A percentile compares a stretch with the other conserved stretches of the same genome.
phyloP scores from a whole-genome alignment of 1,140 invertebrate species.

The Aphis craccivora region DNA sequence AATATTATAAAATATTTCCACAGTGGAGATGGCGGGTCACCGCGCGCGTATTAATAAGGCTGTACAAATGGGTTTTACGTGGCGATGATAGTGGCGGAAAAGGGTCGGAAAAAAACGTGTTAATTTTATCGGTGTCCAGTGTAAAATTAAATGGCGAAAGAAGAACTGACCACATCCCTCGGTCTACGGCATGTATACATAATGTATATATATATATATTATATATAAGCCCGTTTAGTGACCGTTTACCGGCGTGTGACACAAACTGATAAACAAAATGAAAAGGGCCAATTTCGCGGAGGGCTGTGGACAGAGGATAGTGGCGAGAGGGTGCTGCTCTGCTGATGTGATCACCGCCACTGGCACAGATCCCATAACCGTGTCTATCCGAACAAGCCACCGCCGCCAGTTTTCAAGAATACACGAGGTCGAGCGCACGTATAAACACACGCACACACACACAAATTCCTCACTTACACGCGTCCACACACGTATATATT shows the following conservation, averaged over 20 bases:
- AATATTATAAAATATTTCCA: not conserved
- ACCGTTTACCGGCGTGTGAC: constrained; percentile 56
- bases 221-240: constrained; percentile 39
- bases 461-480: not conserved
- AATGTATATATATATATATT: not conserved
- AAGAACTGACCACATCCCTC: constrained; percentile 17
- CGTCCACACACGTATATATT: not conserved
- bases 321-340: not conserved
- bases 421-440: not conserved
- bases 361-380: constrained; percentile 45
- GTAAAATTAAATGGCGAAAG: constrained; percentile 54
- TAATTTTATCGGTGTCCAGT: constrained; percentile 49
- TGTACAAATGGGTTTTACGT: not conserved
- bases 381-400: not conserved
- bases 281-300: constrained; percentile 21
- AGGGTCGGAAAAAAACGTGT: constrained; percentile 16
- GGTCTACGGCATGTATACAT: not conserved
- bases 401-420: constrained; percentile 34
- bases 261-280: constrained; percentile 52
- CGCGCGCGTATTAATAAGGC: not conserved
- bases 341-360: constrained; percentile 8
- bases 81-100: no score
- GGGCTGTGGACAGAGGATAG: not conserved
- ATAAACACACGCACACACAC: not conserved
- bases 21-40: not conserved